These are phyloP conservation scores for Ariopsis seemanni DNA, from an alignment of 2,113 vertebrate species.

Conservation along the genomic window DNA sequence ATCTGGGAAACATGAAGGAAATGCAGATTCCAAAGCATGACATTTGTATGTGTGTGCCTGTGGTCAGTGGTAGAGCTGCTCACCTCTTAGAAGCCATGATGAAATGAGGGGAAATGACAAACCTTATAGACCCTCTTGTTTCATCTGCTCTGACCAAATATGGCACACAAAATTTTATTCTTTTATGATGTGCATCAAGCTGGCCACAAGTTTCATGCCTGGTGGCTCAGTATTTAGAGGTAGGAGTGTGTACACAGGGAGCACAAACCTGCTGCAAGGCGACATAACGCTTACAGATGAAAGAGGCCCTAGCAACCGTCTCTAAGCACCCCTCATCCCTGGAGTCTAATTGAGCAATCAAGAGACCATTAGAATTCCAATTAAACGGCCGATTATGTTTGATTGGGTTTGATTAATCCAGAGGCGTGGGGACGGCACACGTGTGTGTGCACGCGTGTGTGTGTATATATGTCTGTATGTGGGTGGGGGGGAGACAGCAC, in stretches of 20 bases:
- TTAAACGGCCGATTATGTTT: conserved; percentile 43
- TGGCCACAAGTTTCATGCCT: background rate
- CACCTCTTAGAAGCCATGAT: background rate
- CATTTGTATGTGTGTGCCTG: conserved; percentile 62
- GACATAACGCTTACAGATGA: conserved; percentile 6
- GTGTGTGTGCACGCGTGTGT: conserved; percentile 23
- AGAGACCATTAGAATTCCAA: conserved; percentile 43
- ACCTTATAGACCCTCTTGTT: background rate
- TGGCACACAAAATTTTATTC: background rate
- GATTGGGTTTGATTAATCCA: conserved; percentile 50
- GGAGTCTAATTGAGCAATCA: conserved; percentile 49
- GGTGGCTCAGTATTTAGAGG: background rate
- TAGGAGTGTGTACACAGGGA: background rate
- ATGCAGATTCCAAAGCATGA: conserved; percentile 62
- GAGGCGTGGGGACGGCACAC: conserved; percentile 19
- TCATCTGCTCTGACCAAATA: background rate
- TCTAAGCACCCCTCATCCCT: conserved; percentile 42
- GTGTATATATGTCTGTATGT: background rate
- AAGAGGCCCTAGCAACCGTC: conserved; percentile 42
- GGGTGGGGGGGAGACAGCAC: background rate
- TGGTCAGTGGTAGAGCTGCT: background rate
- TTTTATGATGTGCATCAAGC: background rate
- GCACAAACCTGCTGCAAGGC: background rate
- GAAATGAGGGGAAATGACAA: background rate
- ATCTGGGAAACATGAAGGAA: background rate